Evolutionary conservation across 2,888 invertebrate genomes (phyloP).

Genomic region (Melinaea marsaeus): DNA sequence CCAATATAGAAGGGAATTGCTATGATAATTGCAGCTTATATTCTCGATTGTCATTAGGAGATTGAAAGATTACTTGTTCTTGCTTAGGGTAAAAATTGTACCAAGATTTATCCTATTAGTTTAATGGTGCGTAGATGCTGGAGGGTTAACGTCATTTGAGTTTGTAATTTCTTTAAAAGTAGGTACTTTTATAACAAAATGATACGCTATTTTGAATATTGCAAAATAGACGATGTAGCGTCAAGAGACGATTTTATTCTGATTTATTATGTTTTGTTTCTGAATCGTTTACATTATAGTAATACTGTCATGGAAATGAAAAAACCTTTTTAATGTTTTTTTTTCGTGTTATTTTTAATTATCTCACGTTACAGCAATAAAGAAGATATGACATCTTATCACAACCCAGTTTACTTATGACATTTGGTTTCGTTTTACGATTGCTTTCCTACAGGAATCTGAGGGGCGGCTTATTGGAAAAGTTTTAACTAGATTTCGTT

Average conservation of each 20-base stretch:
- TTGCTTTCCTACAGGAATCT: constrained; percentile 45
- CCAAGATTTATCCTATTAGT: constrained; percentile 74
- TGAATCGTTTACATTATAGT: too few species aligned
- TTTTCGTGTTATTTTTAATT: constrained; percentile 1
- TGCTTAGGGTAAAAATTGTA: constrained; percentile 57
- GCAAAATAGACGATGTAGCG: neutral
- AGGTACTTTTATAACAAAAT: neutral
- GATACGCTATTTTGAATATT: too few species aligned
- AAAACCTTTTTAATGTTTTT: constrained; percentile 23
- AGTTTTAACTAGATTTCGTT: constrained; percentile 73
- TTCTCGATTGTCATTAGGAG: constrained; percentile 70
- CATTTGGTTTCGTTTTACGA: constrained; percentile 38
- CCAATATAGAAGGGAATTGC: constrained; percentile 29
- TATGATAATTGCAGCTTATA: constrained; percentile 50
- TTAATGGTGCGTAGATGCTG: constrained; percentile 66
- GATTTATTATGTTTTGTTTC: too few species aligned
- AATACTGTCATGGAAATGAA: too few species aligned
- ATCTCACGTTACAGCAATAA: constrained; percentile 15
- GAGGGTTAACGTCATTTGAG: constrained; percentile 38
- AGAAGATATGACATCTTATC: constrained; percentile 19
- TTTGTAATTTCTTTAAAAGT: constrained; percentile 3
- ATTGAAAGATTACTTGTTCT: constrained; percentile 72
- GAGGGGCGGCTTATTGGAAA: constrained; percentile 71
- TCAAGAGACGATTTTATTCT: too few species aligned
- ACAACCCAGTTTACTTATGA: constrained; percentile 28